These are phyloP conservation scores for Brachystomella parvula DNA, from an alignment of 1,140 invertebrate genomes.

Conservation along the genomic window DNA sequence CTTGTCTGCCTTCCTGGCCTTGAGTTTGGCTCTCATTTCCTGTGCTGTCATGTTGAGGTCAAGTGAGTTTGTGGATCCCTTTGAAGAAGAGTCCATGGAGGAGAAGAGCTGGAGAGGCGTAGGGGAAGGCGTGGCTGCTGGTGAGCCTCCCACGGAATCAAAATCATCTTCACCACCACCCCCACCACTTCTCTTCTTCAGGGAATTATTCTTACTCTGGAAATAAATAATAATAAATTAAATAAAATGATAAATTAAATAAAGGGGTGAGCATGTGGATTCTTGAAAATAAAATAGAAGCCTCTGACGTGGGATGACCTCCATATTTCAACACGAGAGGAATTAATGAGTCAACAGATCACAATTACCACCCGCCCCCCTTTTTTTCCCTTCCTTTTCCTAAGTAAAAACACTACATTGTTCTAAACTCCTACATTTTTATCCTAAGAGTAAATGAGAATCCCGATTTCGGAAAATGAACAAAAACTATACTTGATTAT, in stretches of 20 bases:
- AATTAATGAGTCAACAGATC: not conserved
- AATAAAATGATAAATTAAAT: not conserved
- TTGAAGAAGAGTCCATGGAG: not conserved
- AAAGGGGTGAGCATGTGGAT: not conserved
- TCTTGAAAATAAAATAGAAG: not conserved
- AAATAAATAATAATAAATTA: conserved; percentile 15
- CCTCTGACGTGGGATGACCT: not conserved
- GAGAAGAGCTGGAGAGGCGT: conserved; percentile 29
- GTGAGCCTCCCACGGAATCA: conserved; percentile 25
- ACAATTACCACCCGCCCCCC: too few relatives aligned
- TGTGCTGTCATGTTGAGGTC: conserved; percentile 80
- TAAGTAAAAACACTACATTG: too few relatives aligned
- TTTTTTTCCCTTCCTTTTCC: too few relatives aligned
- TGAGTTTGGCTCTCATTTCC: conserved; percentile 73
- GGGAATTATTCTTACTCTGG: conserved; percentile 36
- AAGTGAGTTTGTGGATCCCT: conserved; percentile 42
- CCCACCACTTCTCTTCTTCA: conserved; percentile 25
- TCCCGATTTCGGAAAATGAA: too few relatives aligned
- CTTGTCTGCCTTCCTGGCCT: conserved; percentile 73
- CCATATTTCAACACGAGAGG: not conserved
- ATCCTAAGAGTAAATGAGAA: too few relatives aligned
- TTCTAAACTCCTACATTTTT: too few relatives aligned
- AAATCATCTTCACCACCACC: not conserved
- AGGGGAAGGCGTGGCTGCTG: conserved; percentile 30
- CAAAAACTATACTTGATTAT: too few relatives aligned